Base-by-base conservation (phyloP, 2,888 invertebrate species). In the Macrosoma leucophasiata region DNA sequence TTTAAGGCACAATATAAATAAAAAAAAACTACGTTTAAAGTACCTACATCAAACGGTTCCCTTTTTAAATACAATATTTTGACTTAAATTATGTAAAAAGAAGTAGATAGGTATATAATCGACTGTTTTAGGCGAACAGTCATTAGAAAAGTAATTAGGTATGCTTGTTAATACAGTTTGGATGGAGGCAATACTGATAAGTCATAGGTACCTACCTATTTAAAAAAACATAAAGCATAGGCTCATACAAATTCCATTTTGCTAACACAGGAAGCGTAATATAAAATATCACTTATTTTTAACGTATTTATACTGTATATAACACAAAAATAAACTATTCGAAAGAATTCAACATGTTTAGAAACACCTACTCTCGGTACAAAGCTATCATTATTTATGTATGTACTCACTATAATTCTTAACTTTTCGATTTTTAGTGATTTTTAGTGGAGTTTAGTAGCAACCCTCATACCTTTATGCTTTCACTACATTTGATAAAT, bases 271-370 rank as follows among this genome's bases (percentile, higher is more conserved):
- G 37, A 53, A 50, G 53, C 53, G 48, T 51, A 53, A 42, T 48
- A 47, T 55, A 58, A 62, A 58, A 61, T 62, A 69, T 71, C 65
- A 66, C 71, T 65, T 60, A 61, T 52, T 46, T 55, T 56, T 61
- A 62, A 60, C 59, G 54, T 61, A 63, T 55, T 50, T 58, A 59
- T 53, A 55, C 50, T 55, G 59, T 61, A 55, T 46, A 55, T 70
- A 79, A 79, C 76, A 73, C 59, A 69, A 69, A 62, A 70, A 82
- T 82, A 82, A 79, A 82, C 79, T 82, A 76, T 82, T 78, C 65
- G 65, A 82, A 77, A 67, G 54, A 55, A 62, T 67, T 72, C 62
- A 82, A 82, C 82, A 77, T 67, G 67, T 63, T 71, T 72, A 75
- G 58, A 66, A 59, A 60, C 57, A 62, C 55, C 54, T 58, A 43